A percentile compares a stretch with the other conserved stretches of the same genome.
Evolutionary conservation across 2,797 vertebrate species (phyloP).

Genomic region (Gambusia yucatana): DNA sequence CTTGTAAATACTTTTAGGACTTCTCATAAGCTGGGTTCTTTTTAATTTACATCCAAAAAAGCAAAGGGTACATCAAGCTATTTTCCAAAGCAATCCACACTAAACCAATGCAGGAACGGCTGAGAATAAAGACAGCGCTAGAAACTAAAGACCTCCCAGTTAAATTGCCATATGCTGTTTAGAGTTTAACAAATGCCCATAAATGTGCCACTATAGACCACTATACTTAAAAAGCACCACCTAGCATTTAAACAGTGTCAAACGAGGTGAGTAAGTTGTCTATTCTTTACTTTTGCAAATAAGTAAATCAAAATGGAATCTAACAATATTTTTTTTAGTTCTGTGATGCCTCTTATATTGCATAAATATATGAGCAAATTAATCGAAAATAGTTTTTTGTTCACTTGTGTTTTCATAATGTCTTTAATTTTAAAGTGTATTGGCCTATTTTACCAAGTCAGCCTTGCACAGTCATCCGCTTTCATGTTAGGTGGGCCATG

Average conservation of each 20-base stretch:
- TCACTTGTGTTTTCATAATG: neutral
- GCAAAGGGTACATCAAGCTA: neutral
- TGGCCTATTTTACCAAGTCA: neutral
- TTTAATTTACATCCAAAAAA: neutral
- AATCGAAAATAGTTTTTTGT: neutral
- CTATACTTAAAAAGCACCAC: neutral
- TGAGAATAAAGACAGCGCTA: neutral
- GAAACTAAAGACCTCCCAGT: neutral
- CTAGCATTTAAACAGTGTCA: neutral
- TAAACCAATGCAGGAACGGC: neutral
- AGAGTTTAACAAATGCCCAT: neutral
- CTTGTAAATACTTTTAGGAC: neutral
- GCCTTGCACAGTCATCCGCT: neutral
- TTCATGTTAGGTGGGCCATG: neutral
- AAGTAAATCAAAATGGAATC: neutral
- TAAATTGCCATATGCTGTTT: neutral
- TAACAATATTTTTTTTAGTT: neutral
- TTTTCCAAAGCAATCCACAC: neutral
- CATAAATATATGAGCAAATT: neutral
- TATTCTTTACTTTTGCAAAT: neutral
- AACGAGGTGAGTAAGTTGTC: neutral
- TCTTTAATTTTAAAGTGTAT: neutral
- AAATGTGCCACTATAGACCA: neutral
- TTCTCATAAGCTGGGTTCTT: neutral
- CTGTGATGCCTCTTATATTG: neutral